Percentiles rank a stretch among this genome's conserved stretches.
Conservation (phyloP, 2,113 vertebrate genomes). For the Myotis lucifugus region DNA sequence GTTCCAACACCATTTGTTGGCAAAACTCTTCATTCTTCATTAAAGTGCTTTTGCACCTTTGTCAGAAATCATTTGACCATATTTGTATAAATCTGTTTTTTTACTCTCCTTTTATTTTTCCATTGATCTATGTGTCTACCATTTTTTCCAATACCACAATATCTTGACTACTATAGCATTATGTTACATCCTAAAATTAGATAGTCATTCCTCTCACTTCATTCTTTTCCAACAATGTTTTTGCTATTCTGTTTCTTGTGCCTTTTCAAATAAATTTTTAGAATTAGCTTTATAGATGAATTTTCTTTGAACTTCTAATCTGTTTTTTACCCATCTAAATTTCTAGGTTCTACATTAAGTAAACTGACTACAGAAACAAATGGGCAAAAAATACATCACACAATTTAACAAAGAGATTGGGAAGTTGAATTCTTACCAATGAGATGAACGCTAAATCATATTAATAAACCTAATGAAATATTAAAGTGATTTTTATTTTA, state of each 20-base stretch:
- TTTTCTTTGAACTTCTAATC: not conserved
- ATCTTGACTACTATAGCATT: not conserved
- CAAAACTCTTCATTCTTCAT: not conserved
- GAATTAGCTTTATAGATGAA: not conserved
- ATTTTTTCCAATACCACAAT: not conserved
- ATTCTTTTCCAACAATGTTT: not conserved
- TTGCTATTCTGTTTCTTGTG: not conserved
- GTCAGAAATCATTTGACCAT: not conserved
- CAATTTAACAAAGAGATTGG: not conserved
- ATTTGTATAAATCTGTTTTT: not conserved
- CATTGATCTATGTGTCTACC: not conserved
- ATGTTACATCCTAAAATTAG: not conserved
- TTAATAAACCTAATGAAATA: not conserved
- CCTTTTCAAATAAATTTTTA: not conserved
- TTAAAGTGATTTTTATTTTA: slow-evolving; percentile 4
- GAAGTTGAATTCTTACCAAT: slow-evolving; percentile 1
- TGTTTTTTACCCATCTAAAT: not conserved
- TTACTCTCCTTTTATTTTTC: not conserved
- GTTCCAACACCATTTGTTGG: not conserved
- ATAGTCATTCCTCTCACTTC: not conserved
- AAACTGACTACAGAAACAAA: slow-evolving; percentile 1
- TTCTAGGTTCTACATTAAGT: not conserved
- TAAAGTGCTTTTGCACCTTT: not conserved
- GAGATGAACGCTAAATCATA: not conserved
- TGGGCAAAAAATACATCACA: not conserved